Evolutionary conservation across 2,888 invertebrate species (phyloP).

Genomic region (Pandemis corylana): DNA sequence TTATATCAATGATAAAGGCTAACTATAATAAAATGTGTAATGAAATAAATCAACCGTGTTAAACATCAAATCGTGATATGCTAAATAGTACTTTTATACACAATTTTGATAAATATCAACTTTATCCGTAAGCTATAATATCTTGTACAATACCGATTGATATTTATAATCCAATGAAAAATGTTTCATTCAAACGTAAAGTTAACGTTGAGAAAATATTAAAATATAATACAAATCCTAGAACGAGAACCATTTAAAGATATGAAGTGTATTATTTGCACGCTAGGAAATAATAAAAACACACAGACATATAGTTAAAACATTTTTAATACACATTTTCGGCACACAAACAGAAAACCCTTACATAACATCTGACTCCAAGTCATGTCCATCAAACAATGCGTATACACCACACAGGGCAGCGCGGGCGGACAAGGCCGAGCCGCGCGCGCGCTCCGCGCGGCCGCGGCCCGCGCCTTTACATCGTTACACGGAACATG

Average conservation of each 20-base stretch:
- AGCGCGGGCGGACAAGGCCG: not conserved
- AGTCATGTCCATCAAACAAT: slow-evolving; percentile 13
- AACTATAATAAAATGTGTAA: not conserved
- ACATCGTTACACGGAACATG: slow-evolving; percentile 1
- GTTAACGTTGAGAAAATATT: not conserved
- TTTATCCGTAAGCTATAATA: not conserved
- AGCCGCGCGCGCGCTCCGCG: not conserved
- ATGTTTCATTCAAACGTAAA: not conserved
- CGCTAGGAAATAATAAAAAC: slow-evolving; percentile 15
- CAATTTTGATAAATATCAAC: not conserved
- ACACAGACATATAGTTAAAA: slow-evolving; percentile 23
- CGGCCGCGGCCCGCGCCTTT: not conserved
- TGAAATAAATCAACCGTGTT: not conserved
- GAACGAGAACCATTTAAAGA: not conserved
- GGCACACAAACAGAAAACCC: slow-evolving; percentile 53
- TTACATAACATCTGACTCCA: slow-evolving; percentile 28
- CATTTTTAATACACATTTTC: slow-evolving; percentile 53
- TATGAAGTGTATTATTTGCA: not conserved
- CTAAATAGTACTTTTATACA: not conserved
- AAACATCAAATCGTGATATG: no score
- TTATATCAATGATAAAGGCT: not conserved
- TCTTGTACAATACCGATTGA: not conserved
- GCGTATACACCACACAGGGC: not conserved
- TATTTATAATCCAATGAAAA: not conserved
- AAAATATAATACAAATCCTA: not conserved